phyloP scores from a whole-genome alignment of 1,140 invertebrate species.

The Dryas iulia region DNA sequence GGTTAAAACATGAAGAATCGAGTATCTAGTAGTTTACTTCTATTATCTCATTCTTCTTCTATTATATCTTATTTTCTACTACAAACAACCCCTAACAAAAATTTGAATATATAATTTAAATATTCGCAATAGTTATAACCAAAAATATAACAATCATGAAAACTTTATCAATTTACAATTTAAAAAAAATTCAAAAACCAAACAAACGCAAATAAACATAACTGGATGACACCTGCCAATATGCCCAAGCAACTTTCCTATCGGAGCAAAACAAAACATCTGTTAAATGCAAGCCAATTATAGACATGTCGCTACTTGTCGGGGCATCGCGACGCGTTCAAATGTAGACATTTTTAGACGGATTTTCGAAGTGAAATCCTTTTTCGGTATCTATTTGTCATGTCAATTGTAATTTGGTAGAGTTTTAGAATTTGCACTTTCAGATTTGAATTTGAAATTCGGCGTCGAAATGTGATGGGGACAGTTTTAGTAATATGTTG shows the following conservation, averaged over 20 bases:
- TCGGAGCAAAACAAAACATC: conserved; percentile 13
- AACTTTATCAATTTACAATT: too few species aligned
- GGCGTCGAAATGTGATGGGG: neutral
- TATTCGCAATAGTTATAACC: too few species aligned
- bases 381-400: conserved; percentile 7
- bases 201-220: conserved; percentile 6
- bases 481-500: neutral
- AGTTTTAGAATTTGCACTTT: neutral
- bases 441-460: neutral
- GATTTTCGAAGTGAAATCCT: neutral
- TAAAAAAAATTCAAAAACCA: neutral
- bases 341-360: conserved; percentile 12
- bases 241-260: conserved; percentile 8
- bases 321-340: conserved; percentile 5
- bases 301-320: conserved; percentile 20
- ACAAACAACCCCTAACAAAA: too few species aligned
- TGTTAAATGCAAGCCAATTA: conserved; percentile 19
- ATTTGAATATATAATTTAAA: too few species aligned
- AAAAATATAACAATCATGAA: too few species aligned
- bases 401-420: neutral
- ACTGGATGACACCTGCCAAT: conserved; percentile 10
- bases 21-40: too few species aligned
- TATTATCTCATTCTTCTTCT: too few species aligned
- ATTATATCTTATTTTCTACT: too few species aligned
- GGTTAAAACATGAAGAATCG: too few species aligned